A percentile compares a stretch with the other conserved stretches of the same genome.
phyloP scores from a whole-genome alignment of 53 echinoderm and acorn worm species.

The Holothuria scabra region DNA sequence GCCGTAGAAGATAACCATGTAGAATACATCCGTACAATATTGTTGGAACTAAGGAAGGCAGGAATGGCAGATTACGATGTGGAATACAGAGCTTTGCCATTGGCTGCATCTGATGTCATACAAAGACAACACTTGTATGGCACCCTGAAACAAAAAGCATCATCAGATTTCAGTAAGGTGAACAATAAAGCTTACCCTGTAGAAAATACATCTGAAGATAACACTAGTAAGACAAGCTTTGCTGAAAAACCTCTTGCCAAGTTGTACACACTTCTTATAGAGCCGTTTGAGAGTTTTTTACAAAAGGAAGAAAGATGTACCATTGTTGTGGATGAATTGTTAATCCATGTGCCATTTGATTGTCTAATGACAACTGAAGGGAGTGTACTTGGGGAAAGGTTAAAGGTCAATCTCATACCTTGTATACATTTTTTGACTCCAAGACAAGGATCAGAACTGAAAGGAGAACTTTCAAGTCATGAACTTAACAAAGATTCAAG shows the following conservation, averaged over 20 bases:
- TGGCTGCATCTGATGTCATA: slow-evolving; percentile 66
- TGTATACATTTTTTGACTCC: slow-evolving; percentile 20
- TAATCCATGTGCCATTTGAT: slow-evolving; percentile 27
- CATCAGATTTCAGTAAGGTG: neutral
- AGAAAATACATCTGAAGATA: neutral
- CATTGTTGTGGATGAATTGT: slow-evolving; percentile 13
- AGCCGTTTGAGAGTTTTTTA: slow-evolving; percentile 7
- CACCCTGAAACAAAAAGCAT: neutral
- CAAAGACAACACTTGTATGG: slow-evolving; percentile 54
- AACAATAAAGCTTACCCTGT: neutral
- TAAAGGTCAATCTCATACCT: slow-evolving; percentile 25
- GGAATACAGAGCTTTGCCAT: slow-evolving; percentile 86
- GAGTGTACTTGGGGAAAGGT: neutral
- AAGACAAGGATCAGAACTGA: neutral
- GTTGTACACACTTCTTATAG: slow-evolving; percentile 1
- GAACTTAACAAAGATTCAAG: neutral
- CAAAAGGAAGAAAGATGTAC: neutral
- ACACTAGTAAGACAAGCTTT: no score
- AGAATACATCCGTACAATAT: slow-evolving; percentile 10
- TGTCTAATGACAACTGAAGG: neutral
- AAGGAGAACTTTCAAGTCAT: neutral
- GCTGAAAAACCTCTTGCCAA: neutral
- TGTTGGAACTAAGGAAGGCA: slow-evolving; percentile 43
- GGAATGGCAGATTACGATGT: slow-evolving; percentile 65
- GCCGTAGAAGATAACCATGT: neutral